Percentiles rank a stretch among this genome's conserved stretches.
phyloP scores from a whole-genome alignment of 23 tunicate species.

The Aplidium turbinatum region DNA sequence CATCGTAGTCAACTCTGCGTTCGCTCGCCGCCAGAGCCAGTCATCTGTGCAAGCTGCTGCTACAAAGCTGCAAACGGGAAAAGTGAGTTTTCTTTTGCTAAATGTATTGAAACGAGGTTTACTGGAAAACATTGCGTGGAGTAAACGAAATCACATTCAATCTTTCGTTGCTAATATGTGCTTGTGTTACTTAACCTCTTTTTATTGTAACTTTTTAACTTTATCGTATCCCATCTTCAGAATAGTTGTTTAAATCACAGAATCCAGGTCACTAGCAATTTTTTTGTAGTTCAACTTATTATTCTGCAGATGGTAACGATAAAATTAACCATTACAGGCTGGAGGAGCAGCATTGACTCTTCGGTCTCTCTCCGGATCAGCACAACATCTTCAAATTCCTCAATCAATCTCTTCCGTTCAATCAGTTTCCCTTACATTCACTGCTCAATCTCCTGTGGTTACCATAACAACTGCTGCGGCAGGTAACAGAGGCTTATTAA shows the following conservation, averaged over 20 bases:
- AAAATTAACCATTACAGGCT: too few species aligned
- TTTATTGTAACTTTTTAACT: not conserved
- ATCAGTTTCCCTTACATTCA: conserved; percentile 25
- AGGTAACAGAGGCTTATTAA: too few species aligned
- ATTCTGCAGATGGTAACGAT: too few species aligned
- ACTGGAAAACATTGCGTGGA: too few species aligned
- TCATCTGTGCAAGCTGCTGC: conserved; percentile 26
- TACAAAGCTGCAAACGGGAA: conserved; percentile 42
- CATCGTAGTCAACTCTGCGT: conserved; percentile 51
- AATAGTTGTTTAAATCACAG: too few species aligned
- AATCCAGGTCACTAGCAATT: too few species aligned
- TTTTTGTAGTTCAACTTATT: too few species aligned
- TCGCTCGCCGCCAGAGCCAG: conserved; percentile 39
- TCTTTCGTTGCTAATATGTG: not conserved
- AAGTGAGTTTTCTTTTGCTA: too few species aligned
- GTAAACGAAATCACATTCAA: not conserved
- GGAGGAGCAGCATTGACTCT: conserved; percentile 23
- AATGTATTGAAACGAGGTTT: too few species aligned
- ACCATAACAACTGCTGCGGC: conserved; percentile 49
- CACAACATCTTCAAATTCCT: conserved; percentile 32
- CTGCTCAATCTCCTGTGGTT: conserved; percentile 55
- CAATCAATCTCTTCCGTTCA: conserved; percentile 17
- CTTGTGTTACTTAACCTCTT: not conserved
- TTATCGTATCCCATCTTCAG: too few species aligned
- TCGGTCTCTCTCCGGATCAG: conserved; percentile 34